These are phyloP conservation scores for Ypsolopha scabrella DNA, from an alignment of 2,888 invertebrate species.

Conservation along the genomic window DNA sequence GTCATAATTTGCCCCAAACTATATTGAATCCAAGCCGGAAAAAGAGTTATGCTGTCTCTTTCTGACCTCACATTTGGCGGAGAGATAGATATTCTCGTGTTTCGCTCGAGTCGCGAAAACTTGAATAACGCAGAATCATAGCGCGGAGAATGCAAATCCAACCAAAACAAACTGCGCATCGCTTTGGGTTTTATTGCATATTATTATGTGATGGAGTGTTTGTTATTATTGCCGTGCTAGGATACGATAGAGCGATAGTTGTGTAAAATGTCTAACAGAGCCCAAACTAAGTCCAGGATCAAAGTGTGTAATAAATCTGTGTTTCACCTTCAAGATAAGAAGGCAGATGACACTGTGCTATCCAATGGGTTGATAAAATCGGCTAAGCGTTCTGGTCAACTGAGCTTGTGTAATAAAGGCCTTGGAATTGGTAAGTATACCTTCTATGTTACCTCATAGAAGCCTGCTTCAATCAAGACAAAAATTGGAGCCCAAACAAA, in stretches of 20 bases:
- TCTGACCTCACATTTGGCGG: no score
- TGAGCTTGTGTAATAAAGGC: constrained; percentile 83
- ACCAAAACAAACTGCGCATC: no score
- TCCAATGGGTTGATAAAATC: constrained; percentile 80
- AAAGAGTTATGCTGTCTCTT: no score
- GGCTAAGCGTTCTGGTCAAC: constrained; percentile 83
- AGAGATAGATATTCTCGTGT: no score
- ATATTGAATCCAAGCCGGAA: no score
- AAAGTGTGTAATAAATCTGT: constrained; percentile 59
- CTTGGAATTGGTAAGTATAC: constrained; percentile 74
- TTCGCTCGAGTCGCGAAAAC: no score
- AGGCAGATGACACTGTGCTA: constrained; percentile 76
- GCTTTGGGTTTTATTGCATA: no score
- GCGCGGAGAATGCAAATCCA: no score
- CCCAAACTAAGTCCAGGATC: constrained; percentile 40
- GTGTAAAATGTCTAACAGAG: constrained; percentile 39
- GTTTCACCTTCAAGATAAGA: constrained; percentile 80
- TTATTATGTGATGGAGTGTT: background rate
- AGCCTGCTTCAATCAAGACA: no score
- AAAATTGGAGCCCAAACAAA: no score
- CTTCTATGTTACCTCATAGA: constrained; percentile 1
- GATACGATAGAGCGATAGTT: background rate
- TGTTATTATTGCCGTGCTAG: background rate
- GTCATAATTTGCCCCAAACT: no score
- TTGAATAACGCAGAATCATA: no score